phyloP scores from a whole-genome alignment of 2,113 vertebrate genomes.

The Boulengeromyrus knoepffleri region DNA sequence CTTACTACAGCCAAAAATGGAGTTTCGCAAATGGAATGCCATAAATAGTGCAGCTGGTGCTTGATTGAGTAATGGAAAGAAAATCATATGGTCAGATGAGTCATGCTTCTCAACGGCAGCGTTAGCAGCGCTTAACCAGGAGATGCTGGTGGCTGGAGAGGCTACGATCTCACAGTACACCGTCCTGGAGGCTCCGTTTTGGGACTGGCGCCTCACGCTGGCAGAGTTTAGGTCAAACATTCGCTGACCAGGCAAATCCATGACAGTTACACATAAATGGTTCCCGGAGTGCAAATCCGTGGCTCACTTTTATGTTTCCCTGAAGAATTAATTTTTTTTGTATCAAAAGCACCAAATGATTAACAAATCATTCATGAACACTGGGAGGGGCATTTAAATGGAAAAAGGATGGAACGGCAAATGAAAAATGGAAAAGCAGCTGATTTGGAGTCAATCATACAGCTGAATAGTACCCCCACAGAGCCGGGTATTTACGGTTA shows the following conservation, averaged over 20 bases:
- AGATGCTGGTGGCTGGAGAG: neutral
- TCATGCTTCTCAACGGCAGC: neutral
- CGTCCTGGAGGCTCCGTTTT: neutral
- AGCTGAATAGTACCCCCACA: neutral
- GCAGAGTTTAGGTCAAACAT: neutral
- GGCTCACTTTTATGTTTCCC: neutral
- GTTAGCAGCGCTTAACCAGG: neutral
- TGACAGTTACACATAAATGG: neutral
- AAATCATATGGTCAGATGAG: neutral
- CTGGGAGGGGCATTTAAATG: neutral
- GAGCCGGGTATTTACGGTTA: neutral
- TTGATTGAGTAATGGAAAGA: neutral
- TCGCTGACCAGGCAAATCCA: neutral
- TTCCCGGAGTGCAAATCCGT: neutral
- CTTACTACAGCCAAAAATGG: neutral
- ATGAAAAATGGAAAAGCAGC: neutral
- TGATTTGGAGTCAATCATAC: neutral
- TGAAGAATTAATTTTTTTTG: neutral
- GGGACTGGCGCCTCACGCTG: neutral
- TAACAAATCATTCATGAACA: neutral
- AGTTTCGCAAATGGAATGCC: neutral
- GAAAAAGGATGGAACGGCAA: neutral
- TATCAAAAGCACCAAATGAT: neutral
- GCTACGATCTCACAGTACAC: neutral
- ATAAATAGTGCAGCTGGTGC: neutral